Percentiles rank a stretch among this genome's conserved stretches.
These are phyloP conservation scores for Bostrychus sinensis DNA, from an alignment of 2,113 vertebrate genomes.

Conservation along the genomic window DNA sequence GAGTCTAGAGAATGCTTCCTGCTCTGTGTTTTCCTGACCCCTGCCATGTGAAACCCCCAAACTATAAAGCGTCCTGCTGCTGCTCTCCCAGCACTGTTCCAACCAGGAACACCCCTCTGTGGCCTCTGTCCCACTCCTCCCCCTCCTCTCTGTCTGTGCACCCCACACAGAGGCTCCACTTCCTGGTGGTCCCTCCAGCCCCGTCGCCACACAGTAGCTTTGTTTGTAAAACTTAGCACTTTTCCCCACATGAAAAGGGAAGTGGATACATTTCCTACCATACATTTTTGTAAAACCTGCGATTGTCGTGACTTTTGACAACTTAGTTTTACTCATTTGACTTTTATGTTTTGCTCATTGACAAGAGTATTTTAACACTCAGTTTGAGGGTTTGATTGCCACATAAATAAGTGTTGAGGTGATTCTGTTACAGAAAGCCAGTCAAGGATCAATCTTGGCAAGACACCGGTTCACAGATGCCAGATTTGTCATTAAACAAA, in stretches of 20 bases:
- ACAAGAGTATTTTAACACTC: too few relatives aligned
- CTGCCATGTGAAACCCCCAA: conserved; percentile 35
- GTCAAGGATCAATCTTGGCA: too few relatives aligned
- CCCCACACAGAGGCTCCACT: conserved; percentile 7
- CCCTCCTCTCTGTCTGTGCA: conserved; percentile 30
- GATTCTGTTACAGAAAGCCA: too few relatives aligned
- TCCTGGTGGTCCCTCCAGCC: conserved; percentile 59
- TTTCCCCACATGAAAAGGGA: neutral
- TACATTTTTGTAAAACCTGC: too few relatives aligned
- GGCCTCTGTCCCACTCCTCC: conserved; percentile 36
- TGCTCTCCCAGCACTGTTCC: conserved; percentile 1
- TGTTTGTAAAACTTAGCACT: conserved; percentile 42
- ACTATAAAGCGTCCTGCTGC: conserved; percentile 49
- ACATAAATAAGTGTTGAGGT: too few relatives aligned
- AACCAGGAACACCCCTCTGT: conserved; percentile 26
- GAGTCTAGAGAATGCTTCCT: conserved; percentile 47
- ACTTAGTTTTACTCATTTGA: too few relatives aligned
- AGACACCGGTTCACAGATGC: too few relatives aligned
- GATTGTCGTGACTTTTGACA: too few relatives aligned
- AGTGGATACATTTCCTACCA: too few relatives aligned
- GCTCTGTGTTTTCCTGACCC: conserved; percentile 45
- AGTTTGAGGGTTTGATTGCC: too few relatives aligned
- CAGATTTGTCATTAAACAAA: too few relatives aligned
- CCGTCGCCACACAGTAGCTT: conserved; percentile 45
- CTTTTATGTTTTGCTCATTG: too few relatives aligned